phyloP scores from a whole-genome alignment of 2,888 invertebrate genomes.

The Ophion ventricosus region DNA sequence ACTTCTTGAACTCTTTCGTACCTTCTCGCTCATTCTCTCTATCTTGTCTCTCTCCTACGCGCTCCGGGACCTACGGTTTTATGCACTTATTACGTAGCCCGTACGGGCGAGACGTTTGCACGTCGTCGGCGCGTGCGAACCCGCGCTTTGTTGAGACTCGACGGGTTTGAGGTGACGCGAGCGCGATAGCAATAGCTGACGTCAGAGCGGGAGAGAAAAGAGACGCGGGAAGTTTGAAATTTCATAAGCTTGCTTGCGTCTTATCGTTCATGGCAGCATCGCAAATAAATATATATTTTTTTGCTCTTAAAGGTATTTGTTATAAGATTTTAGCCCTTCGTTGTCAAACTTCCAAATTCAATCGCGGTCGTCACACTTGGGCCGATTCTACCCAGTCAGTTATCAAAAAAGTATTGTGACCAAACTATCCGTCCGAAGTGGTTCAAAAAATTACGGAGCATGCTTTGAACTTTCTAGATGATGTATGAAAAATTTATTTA shows the following conservation, averaged over 20 bases:
- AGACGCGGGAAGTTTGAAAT: background rate
- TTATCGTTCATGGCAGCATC: background rate
- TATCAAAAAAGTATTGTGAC: too few relatives aligned
- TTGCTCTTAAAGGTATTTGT: background rate
- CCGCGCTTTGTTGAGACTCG: conserved; percentile 6
- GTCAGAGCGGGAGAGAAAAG: background rate
- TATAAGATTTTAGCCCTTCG: too few relatives aligned
- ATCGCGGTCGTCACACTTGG: too few relatives aligned
- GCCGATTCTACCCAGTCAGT: too few relatives aligned
- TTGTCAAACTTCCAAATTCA: too few relatives aligned
- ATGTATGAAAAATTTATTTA: too few relatives aligned
- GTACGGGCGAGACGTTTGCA: conserved; percentile 30
- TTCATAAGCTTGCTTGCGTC: background rate
- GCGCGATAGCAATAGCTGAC: background rate
- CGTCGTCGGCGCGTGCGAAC: conserved; percentile 3
- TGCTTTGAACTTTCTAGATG: too few relatives aligned
- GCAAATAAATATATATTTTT: background rate
- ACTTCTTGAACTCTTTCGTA: conserved; percentile 64
- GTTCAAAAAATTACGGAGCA: too few relatives aligned
- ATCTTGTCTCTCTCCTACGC: conserved; percentile 25
- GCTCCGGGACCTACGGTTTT: conserved; percentile 47
- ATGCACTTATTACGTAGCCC: conserved; percentile 61
- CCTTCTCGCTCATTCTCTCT: conserved; percentile 2
- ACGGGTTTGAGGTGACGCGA: background rate
- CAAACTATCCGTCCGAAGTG: too few relatives aligned